Evolutionary conservation across 2,797 vertebrate genomes (phyloP), one percentile per base, ranked within the genome.

Genomic region (Masticophis lateralis): DNA sequence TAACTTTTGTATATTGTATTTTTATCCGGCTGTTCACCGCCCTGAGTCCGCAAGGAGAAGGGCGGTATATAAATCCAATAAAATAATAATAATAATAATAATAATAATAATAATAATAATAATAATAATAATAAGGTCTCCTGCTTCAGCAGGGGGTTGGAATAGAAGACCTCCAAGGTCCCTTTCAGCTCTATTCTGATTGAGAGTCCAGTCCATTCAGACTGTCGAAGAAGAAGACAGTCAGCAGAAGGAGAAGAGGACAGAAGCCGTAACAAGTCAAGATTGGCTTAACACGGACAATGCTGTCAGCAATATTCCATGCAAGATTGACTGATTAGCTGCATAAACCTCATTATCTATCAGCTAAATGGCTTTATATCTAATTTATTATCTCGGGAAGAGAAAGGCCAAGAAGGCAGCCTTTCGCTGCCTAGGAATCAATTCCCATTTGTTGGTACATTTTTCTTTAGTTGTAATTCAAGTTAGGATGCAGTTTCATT

Each of bases 241-340:
- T 25, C 69, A 94, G 74, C 63, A 25, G 83, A 93, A 79, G 22
- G 51, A 60, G 95, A 61, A 79, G 86, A 87, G 86, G 69, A 66
- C 90, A 88, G 92, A 91, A 91, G 88, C 69, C 94, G 94, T 95
- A 96, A 93, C 90, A 94, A 96, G 94, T 60, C 92, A 93, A 95
- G 92, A 94, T 93, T 94, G 95, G 89, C 93, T 97, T 94, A 95
- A 95, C 91, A 83, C n/a, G 95, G 94, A 91, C 94, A 96, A 92
- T 89, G 89, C 96, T 97, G 93, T 96, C 96, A 97, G 96, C 94
- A 95, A 94, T 96, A 96, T 97, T 96, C 96, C 92, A 94, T 95
- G 95, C 95, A 95, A 96, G 96, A 96, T 79, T 95, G 95, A 95
- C 94, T 96, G 96, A 96, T 94, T 95, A 96, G 92, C 93, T 95